phyloP scores from a whole-genome alignment of 2,797 vertebrate genomes.

The Cebuella pygmaea region DNA sequence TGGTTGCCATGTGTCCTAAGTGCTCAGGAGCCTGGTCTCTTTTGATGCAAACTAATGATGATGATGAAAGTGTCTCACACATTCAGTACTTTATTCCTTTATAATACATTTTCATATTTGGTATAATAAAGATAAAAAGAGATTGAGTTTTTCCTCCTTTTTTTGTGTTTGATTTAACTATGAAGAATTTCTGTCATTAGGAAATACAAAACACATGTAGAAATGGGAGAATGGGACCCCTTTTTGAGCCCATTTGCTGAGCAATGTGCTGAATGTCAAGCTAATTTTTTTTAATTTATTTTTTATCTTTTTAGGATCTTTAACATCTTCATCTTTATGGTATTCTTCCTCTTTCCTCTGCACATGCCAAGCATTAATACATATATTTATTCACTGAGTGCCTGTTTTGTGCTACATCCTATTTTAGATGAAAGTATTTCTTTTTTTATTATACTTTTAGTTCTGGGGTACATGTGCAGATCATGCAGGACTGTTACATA shows the following conservation, averaged over 20 bases:
- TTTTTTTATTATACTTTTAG: background rate
- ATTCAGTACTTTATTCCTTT: background rate
- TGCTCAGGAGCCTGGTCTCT: background rate
- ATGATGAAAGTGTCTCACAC: background rate
- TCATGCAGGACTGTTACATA: no score
- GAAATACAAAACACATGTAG: background rate
- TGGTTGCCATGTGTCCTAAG: background rate
- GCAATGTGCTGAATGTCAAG: background rate
- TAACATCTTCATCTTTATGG: background rate
- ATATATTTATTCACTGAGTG: background rate
- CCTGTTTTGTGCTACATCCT: background rate
- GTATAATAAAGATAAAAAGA: background rate
- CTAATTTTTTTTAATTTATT: background rate
- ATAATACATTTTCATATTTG: background rate
- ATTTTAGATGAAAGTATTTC: background rate
- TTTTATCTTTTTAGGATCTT: background rate
- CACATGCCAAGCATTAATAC: background rate
- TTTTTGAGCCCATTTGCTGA: background rate
- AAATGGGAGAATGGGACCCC: background rate
- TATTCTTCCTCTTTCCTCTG: background rate
- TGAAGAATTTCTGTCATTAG: background rate
- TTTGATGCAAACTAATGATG: background rate
- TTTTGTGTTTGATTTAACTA: background rate
- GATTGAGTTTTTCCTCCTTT: background rate
- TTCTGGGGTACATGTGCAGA: no score